phyloP scores from a whole-genome alignment of 2,113 vertebrate species.

The Melozone crissalis region DNA sequence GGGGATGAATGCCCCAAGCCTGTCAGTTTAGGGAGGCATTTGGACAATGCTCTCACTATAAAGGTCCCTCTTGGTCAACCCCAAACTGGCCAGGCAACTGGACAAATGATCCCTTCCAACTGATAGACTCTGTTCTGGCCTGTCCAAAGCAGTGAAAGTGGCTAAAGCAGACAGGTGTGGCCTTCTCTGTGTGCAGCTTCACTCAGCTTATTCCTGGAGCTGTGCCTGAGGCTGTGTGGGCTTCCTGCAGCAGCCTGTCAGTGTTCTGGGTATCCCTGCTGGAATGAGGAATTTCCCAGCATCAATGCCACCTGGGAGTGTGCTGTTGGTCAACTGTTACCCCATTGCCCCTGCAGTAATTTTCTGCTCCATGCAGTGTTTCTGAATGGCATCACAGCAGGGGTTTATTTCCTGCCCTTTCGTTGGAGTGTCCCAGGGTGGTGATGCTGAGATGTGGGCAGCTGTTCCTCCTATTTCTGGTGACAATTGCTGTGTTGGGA shows the following conservation, averaged over 20 bases:
- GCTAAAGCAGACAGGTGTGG: background rate
- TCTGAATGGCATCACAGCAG: background rate
- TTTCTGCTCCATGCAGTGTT: background rate
- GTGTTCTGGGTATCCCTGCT: background rate
- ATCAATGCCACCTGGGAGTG: background rate
- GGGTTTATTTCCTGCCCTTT: background rate
- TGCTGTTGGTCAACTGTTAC: background rate
- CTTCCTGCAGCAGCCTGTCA: background rate
- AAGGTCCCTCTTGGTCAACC: background rate
- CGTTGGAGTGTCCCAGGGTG: background rate
- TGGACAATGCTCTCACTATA: background rate
- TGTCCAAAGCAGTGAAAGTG: background rate
- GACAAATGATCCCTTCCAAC: background rate
- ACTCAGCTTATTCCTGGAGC: background rate
- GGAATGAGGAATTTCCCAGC: background rate
- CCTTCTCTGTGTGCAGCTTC: background rate
- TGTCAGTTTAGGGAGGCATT: background rate
- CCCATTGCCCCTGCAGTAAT: background rate
- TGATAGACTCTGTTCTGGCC: rapidly evolving
- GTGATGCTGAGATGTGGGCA: background rate
- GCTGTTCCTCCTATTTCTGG: background rate
- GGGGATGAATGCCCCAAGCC: no score
- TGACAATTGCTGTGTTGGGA: background rate
- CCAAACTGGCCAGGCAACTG: background rate
- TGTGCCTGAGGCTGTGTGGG: background rate